Evolutionary conservation across 2,113 vertebrate species (phyloP).

Genomic region (Pluvianellus socialis): DNA sequence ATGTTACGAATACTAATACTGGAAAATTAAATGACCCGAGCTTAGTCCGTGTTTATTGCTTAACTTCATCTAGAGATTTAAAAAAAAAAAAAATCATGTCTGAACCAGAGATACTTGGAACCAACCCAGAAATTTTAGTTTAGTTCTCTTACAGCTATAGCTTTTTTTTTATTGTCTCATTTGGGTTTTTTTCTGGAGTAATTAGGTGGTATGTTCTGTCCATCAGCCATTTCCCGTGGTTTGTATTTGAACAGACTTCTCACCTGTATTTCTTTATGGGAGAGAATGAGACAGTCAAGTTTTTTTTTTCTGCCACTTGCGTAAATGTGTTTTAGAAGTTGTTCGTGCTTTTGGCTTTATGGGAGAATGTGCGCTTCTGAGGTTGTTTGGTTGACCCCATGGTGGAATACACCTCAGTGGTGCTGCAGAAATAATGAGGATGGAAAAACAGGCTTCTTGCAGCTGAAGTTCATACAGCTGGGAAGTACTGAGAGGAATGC

Average conservation of each 20-base stretch:
- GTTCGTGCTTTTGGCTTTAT: fast-evolving
- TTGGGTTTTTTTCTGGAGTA: neutral
- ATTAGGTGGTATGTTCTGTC: neutral
- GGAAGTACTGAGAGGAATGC: neutral
- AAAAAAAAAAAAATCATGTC: neutral
- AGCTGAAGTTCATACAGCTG: neutral
- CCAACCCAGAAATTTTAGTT: neutral
- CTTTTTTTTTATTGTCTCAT: neutral
- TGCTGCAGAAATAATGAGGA: neutral
- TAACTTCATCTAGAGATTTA: neutral
- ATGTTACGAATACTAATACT: neutral
- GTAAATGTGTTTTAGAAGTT: neutral
- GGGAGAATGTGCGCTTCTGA: neutral
- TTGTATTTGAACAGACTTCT: neutral
- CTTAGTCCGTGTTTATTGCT: neutral
- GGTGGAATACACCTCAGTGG: neutral
- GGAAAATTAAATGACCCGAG: neutral
- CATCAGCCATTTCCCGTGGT: neutral
- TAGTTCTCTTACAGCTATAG: neutral
- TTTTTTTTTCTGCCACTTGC: fast-evolving
- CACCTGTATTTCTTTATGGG: neutral
- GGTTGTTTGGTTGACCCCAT: neutral
- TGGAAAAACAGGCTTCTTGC: neutral
- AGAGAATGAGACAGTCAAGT: neutral
- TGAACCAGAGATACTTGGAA: neutral